Evolutionary conservation across 1,140 invertebrate genomes (phyloP), one percentile per base, ranked within the genome.

Genomic region (Brachionus calyciflorus): DNA sequence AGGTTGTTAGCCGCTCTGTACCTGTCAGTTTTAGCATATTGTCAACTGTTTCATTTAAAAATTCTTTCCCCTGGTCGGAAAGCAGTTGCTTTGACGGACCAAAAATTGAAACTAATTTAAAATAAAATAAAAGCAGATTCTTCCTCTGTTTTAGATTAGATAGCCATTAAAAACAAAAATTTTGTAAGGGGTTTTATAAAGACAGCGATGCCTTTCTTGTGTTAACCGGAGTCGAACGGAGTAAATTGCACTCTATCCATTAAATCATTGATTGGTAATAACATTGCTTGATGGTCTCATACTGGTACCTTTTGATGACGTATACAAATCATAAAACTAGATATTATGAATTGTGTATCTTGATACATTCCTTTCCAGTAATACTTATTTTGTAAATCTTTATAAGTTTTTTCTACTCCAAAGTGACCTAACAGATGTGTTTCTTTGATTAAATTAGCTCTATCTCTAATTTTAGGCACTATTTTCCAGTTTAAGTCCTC

Each of bases 61-160:
- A 68, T 68, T 68, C 37, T 41, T 41, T 68, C 37, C 63, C 63
- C 40, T 68, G 63, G n/a, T 68, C 63, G n/a, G 37, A 68, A 24
- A 68, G 63, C 37, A 33, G 19, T 68, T 68, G 17, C 33, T 68
- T 68, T 12, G 63, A 21, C 26, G n/a, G 63, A 41, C 63, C 63
- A 26, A 40, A 68, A 41, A 40, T 41, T 44, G 63, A 33, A 21
- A 68, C 17, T 3, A 68, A 28, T 44, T 48, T 44, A 68, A 44
- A 68, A n/a, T 51, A 51, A 51, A 17, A 51, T n/a, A 51, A 17
- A 21, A 48, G 63, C 63, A 24, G 26, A 19, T 48, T 68, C 37
- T 68, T 48, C 63, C n/a, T 12, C 63, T 40, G 63, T 48, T 24
- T 68, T 68, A 10, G 63, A 44, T 40, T 68, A 40, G 26, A 68